Evolutionary conservation across 2,888 invertebrate species (phyloP).

Genomic region (Phengaris arion): DNA sequence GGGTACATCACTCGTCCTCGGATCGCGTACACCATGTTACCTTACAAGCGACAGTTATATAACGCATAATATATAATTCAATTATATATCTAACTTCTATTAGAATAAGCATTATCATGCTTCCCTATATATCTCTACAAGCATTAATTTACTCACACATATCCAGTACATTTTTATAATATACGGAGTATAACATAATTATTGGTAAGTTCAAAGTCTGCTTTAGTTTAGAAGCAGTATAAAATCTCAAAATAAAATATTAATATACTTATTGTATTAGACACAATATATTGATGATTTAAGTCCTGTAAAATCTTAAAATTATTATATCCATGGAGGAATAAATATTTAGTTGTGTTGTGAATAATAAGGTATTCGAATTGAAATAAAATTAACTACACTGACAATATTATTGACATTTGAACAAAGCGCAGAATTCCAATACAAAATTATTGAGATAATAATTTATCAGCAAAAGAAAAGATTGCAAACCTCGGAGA

Average conservation of each 20-base stretch:
- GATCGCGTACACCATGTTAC: conserved; percentile 54
- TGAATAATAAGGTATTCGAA: conserved; percentile 25
- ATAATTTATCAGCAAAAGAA: conserved; percentile 70
- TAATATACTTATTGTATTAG: conserved; percentile 18
- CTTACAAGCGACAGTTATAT: conserved; percentile 62
- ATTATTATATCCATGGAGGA: neutral
- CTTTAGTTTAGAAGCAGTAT: conserved; percentile 27
- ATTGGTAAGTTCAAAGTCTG: conserved; percentile 29
- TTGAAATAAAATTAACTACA: neutral
- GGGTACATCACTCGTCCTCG: conserved; percentile 49
- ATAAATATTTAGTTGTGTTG: conserved; percentile 3
- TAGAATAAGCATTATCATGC: conserved; percentile 66
- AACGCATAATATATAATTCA: conserved; percentile 54
- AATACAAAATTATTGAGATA: conserved; percentile 54
- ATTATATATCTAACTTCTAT: conserved; percentile 55
- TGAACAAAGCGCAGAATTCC: conserved; percentile 67
- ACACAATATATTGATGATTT: conserved; percentile 17
- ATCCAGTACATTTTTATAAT: conserved; percentile 64
- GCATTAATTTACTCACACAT: conserved; percentile 71
- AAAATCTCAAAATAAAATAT: conserved; percentile 20
- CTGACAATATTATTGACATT: conserved; percentile 45
- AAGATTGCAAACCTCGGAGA: conserved; percentile 51
- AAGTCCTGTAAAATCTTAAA: conserved; percentile 24
- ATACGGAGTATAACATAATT: conserved; percentile 39
- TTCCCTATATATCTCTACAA: conserved; percentile 71